Evolutionary conservation across 2,888 invertebrate genomes (phyloP), one percentile per base, ranked within the genome.

Genomic region (Cheilosia vulpina): DNA sequence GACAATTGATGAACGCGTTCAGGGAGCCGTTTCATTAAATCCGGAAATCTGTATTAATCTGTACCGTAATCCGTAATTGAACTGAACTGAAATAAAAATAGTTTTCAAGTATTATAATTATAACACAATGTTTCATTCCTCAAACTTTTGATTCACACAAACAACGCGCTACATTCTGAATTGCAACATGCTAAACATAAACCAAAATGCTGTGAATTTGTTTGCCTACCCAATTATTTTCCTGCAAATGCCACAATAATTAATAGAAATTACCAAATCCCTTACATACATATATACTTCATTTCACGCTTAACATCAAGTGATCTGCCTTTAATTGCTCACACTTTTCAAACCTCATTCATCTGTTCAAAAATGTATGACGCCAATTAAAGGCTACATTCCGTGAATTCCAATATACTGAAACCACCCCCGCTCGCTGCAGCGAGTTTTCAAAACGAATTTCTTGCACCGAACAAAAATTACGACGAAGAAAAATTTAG

Each of bases 301-400:
- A 47, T 27, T n/a, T 53, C 60, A 24, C 43, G 75, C 75, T 60
- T 62, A 66, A 75, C 60, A 47, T 55, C 66, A 50, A 62, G 60
- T 73, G 66, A 68, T 75, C 15, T 68, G 75, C 66, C 60, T 68
- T 62, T 68, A 69, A 81, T 80, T 65, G 55, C 55, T 45, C n/a
- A 69, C 57, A 72, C 57, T 50, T 71, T 38, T 52, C 19, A 76
- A 76, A 63, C 57, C 63, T 2, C 63, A 76, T 55, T 41, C 76
- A 69, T 9, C 47, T 60, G 19, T 50, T 57, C 9, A 50, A 31
- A 63, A 38, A 31, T 31, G 4, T 58, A 62, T 76, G 63, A 81
- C 63, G 76, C 57, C 77, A 81, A 76, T 81, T 71, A 71, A 24
- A 57, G n/a, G 52, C 58, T 53, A 45, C 81, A 77, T 82, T 71